Base-by-base conservation (phyloP, 2,797 vertebrate genomes). In the Luscinia megarhynchos region DNA sequence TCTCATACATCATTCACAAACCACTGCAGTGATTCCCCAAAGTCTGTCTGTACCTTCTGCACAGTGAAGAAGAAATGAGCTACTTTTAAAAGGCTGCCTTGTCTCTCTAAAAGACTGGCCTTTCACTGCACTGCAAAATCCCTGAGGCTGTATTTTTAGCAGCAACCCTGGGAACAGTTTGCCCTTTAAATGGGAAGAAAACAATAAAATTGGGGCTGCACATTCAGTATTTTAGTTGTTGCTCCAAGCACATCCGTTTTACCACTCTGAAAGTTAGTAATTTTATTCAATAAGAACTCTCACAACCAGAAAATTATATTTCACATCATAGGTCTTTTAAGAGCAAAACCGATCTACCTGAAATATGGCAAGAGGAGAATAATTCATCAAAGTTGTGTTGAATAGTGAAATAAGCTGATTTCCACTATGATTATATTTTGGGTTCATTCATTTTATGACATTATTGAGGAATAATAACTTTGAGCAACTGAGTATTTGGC, bases 1-100 rank as follows among this genome's bases (percentile, higher is more conserved):
- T 90, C 41, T 95, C 93, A 84, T 93, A 87, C 53, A 95, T 92
- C 88, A 84, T 78, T 95, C 80, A 95, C 55, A 94, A 87, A 53
- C 53, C 53, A 46, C 77, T 93, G 90, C 78, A 92, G 84, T 40
- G 57, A 92, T 95, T 95, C 81, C 88, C 81, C 8, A 11, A 79
- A 92, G 90, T 68, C 77, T 75, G 40, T n/a, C 89, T 84, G 53
- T 84, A 73, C 63, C 63, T 94, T 87, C 80, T 67, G 70, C 64
- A 90, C 63, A 89, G 63, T 24, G 41, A 87, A 81, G 92, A 80
- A 91, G 63, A 95, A 94, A 90, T 8, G 13, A 63, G 21, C 27
- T 81, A 45, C 34, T 55, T 78, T 55, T 30, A 72, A 94, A 84
- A 89, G 41, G 61, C 74, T 79, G 40, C 45, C 41, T 76, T 69